phyloP scores from a whole-genome alignment of 2,888 invertebrate species.

The Eumerus sabulonum region DNA sequence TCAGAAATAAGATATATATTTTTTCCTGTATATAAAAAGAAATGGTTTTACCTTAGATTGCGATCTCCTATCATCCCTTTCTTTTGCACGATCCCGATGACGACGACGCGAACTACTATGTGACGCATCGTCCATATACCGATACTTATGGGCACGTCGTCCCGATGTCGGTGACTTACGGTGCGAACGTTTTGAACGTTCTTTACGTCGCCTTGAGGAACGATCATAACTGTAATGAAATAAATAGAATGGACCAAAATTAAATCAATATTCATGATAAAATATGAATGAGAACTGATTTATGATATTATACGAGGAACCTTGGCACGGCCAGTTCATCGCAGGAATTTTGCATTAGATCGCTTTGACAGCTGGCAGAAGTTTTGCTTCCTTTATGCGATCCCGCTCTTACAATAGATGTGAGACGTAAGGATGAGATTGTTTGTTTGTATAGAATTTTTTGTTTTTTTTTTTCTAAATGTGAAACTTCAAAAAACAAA shows the following conservation, averaged over 20 bases:
- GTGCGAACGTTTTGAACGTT: slow-evolving; percentile 91
- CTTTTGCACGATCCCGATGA: slow-evolving; percentile 78
- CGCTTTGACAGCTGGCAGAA: slow-evolving; percentile 10
- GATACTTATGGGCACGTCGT: slow-evolving; percentile 85
- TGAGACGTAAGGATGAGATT: neutral
- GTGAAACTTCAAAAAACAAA: slow-evolving; percentile 54
- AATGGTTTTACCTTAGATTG: slow-evolving; percentile 79
- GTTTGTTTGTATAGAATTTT: too few species aligned
- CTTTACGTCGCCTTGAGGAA: slow-evolving; percentile 88
- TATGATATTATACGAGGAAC: slow-evolving; percentile 45
- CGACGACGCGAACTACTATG: slow-evolving; percentile 78
- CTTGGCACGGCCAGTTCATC: slow-evolving; percentile 43
- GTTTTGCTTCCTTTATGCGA: slow-evolving; percentile 2
- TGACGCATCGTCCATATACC: slow-evolving; percentile 79
- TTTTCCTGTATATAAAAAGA: slow-evolving; percentile 74
- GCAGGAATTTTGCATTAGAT: slow-evolving; percentile 49
- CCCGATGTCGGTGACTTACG: slow-evolving; percentile 90
- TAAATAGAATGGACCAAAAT: slow-evolving; percentile 1
- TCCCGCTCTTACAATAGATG: neutral
- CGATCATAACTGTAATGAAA: slow-evolving; percentile 80
- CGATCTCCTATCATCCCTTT: slow-evolving; percentile 77
- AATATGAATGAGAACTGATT: slow-evolving; percentile 4
- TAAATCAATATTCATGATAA: neutral
- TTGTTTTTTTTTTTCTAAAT: slow-evolving; percentile 7
- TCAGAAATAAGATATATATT: slow-evolving; percentile 65